These are phyloP conservation scores for Phocides pigmalion DNA, from an alignment of 1,140 invertebrate species.

Conservation along the genomic window DNA sequence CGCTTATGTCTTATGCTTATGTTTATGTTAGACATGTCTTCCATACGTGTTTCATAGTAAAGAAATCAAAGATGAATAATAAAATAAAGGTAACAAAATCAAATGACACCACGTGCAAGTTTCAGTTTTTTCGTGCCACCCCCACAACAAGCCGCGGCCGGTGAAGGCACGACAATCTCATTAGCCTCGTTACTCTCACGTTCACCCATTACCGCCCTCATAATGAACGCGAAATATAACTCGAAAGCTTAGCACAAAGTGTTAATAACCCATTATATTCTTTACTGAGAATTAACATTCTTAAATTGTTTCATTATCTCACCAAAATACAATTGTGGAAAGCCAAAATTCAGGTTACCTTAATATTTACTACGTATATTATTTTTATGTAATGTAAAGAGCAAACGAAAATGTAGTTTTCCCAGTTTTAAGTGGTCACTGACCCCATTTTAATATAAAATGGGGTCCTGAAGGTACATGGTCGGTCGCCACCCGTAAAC, in stretches of 20 bases:
- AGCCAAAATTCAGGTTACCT: neutral
- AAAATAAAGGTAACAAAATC: no score
- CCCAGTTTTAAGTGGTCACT: no score
- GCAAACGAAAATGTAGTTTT: no score
- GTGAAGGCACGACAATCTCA: conserved; percentile 5
- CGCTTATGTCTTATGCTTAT: no score
- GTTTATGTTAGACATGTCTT: no score
- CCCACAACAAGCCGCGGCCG: neutral
- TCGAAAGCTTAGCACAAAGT: conserved; percentile 1
- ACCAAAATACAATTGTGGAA: neutral
- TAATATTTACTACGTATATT: no score
- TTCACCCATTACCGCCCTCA: conserved; percentile 1
- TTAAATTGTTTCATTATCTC: conserved; percentile 8
- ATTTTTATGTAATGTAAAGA: no score
- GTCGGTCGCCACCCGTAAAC: no score
- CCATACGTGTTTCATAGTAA: no score
- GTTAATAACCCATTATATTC: conserved; percentile 12
- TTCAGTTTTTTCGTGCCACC: neutral
- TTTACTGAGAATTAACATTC: conserved; percentile 9
- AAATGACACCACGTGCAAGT: neutral
- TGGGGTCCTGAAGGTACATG: no score
- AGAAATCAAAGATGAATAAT: no score
- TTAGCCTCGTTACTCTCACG: neutral
- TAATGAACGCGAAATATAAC: conserved; percentile 18
- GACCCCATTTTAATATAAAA: no score